These are phyloP conservation scores for Alethe diademata DNA, from an alignment of 2,113 vertebrate genomes.

Conservation along the genomic window DNA sequence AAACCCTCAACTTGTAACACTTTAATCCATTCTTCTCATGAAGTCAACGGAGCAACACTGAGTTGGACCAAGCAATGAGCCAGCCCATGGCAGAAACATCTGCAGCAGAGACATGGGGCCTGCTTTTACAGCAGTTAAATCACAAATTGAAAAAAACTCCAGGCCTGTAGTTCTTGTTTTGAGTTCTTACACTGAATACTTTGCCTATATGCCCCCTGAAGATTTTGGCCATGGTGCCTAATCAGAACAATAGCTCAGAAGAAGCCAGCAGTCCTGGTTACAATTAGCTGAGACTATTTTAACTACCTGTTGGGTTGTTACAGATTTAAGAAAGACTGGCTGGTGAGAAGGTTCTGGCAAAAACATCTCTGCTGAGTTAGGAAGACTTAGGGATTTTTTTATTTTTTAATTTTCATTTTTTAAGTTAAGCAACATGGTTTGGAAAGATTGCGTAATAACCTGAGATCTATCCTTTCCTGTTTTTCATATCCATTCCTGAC, in stretches of 20 bases:
- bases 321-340: not conserved
- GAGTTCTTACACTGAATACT: constrained; percentile 5
- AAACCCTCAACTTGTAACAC: not conserved
- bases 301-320: constrained; percentile 61
- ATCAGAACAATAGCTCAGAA: constrained; percentile 30
- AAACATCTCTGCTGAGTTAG: not conserved
- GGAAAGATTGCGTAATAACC: not conserved
- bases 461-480: not conserved
- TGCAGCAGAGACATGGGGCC: constrained; percentile 31
- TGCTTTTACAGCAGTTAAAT: constrained; percentile 39
- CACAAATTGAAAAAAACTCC: not conserved
- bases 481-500: not conserved
- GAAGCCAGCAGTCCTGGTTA: constrained; percentile 41
- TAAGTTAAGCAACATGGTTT: not conserved
- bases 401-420: not conserved
- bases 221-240: not conserved
- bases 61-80: fast-evolving
- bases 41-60: not conserved
- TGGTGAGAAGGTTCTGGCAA: constrained; percentile 5
- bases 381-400: not conserved
- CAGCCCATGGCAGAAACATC: not conserved
- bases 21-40: not conserved
- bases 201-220: constrained; percentile 11
- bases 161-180: constrained; percentile 16
- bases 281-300: constrained; percentile 44